Base-by-base conservation (phyloP, 2,888 invertebrate species). In the Zele albiditarsus region DNA sequence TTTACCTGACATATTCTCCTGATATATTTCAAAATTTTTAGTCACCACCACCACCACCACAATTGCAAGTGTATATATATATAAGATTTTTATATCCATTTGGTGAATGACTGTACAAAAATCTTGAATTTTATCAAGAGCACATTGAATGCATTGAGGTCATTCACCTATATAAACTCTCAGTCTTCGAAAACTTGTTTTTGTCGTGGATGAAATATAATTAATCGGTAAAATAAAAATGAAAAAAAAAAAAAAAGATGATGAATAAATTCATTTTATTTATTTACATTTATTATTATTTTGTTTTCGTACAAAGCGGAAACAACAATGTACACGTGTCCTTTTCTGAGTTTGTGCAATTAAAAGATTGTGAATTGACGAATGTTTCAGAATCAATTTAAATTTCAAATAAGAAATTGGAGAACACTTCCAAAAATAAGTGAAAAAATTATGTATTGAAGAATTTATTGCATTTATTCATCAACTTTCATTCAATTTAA, bases 11-110 rank as follows among this genome's bases (percentile, higher is more conserved):
- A 53, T 53, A 53, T 53, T 23, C 53, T 23, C 53, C 53, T 53
- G 53, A n/a, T 53, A 53, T 20, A 53, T 53, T 53, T 53, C 20
- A 10, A 20, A 53, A 53, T 53, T 53, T 53, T 53, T n/a, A 53
- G 8, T 53, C 53, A n/a, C 4, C n/a, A 20, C 20, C 12, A 42
- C 42, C 42, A 33, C 33, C 16, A 46, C 2, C 46, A 16, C 46
- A 46, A 46, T n/a, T 46, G n/a, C 3, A 46, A 14, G n/a, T 46
- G 3, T 14, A n/a, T 46, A n/a, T 46, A 16, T 4, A 46, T 46
- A 46, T 46, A 46, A n/a, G n/a, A n/a, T n/a, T n/a, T 46, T 46
- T 46, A 46, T n/a, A 46, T n/a, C 16, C 3, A 14, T 46, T 12
- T 12, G 38, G 38, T 38, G 38, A 46, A n/a, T n/a, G 46, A 46